These are phyloP conservation scores for Anoplopoma fimbria DNA, from an alignment of 2,113 vertebrate species.

Conservation along the genomic window DNA sequence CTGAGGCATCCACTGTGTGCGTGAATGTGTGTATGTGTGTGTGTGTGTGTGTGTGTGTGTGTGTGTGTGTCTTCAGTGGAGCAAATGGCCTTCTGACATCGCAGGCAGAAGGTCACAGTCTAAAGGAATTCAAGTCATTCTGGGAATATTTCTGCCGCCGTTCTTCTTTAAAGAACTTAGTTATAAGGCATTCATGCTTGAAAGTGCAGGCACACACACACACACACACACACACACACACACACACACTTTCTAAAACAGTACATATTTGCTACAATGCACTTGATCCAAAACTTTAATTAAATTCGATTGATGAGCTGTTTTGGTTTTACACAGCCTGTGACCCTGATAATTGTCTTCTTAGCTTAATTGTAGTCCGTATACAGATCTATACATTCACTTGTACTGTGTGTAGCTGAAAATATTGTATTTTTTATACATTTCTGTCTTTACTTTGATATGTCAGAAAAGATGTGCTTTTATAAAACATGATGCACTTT, in stretches of 20 bases:
- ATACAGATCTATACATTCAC: no score
- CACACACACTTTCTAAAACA: not conserved
- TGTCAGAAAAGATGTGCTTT: no score
- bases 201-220: constrained; percentile 29
- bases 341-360: not conserved
- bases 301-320: not conserved
- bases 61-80: constrained; percentile 46
- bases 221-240: constrained; percentile 7
- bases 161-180: constrained; percentile 43
- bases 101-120: constrained; percentile 63
- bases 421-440: not conserved
- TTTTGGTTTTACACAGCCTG: not conserved
- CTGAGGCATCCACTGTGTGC: constrained; percentile 4
- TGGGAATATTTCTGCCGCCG: constrained; percentile 66
- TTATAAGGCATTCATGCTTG: constrained; percentile 39
- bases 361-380: not conserved
- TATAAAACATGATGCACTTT: not conserved
- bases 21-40: constrained; percentile 51
- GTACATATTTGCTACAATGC: not conserved
- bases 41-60: constrained; percentile 9
- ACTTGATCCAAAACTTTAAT: not conserved
- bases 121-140: constrained; percentile 77
- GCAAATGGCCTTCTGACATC: constrained; percentile 78
- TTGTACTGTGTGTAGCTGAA: not conserved
- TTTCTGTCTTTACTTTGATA: not conserved